Conservation (phyloP, 1,140 invertebrate species). For the Nixonia krombeini region DNA sequence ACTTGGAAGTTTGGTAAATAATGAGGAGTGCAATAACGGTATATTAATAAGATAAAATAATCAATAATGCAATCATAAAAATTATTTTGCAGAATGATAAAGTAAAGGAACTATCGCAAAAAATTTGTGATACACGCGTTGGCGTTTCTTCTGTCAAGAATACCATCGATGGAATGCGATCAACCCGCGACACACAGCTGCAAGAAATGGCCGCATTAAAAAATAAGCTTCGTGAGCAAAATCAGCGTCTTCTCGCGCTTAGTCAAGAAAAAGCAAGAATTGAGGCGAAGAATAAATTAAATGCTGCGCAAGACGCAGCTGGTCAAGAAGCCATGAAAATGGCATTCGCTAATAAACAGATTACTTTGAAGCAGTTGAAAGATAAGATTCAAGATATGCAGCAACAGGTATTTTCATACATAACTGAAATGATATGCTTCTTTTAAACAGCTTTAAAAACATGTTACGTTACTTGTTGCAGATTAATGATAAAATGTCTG, state of each 20-base stretch:
- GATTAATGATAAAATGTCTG: constrained; percentile 83
- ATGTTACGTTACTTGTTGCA: too few relatives aligned
- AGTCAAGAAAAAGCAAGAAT: constrained; percentile 88
- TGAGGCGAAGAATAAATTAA: constrained; percentile 82
- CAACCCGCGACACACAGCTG: constrained; percentile 90
- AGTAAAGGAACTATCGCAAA: constrained; percentile 88
- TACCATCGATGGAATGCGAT: constrained; percentile 96
- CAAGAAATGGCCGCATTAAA: constrained; percentile 92
- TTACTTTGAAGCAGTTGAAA: constrained; percentile 87
- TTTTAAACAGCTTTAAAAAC: too few relatives aligned
- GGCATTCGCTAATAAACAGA: constrained; percentile 85
- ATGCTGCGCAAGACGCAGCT: constrained; percentile 67
- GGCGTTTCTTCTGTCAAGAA: constrained; percentile 93
- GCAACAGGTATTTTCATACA: constrained; percentile 71
- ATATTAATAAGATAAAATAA: not conserved
- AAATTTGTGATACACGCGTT: constrained; percentile 89
- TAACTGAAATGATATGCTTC: not conserved
- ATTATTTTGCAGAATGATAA: constrained; percentile 77
- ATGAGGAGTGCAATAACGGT: constrained; percentile 1
- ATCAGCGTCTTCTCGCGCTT: constrained; percentile 81
- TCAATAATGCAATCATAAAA: too few relatives aligned
- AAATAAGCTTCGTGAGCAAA: constrained; percentile 86
- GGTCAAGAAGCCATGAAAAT: constrained; percentile 78
- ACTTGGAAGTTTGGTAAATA: constrained; percentile 79
- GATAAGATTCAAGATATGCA: constrained; percentile 80